These are phyloP conservation scores for Rhea pennata DNA, from an alignment of 2,113 vertebrate species.

Conservation along the genomic window DNA sequence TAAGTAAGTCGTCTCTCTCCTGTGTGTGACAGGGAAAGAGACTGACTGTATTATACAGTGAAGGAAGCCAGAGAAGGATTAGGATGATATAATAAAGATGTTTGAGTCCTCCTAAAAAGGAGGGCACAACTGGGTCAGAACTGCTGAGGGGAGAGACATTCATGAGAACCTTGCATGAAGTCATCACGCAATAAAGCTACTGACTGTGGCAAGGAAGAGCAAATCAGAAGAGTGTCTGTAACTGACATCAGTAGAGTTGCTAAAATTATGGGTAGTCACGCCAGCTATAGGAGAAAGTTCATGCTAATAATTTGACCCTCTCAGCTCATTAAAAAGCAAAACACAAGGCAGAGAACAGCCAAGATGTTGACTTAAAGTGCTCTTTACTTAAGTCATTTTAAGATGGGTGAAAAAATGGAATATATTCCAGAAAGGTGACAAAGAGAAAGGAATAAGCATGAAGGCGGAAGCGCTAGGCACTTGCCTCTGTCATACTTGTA, in stretches of 20 bases:
- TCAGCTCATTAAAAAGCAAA: background rate
- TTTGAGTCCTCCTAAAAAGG: background rate
- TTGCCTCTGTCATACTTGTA: background rate
- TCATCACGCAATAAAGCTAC: background rate
- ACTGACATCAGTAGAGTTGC: background rate
- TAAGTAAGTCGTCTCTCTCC: background rate
- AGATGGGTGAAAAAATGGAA: background rate
- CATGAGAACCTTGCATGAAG: background rate
- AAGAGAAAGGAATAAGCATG: background rate
- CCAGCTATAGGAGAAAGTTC: background rate
- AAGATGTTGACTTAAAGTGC: background rate
- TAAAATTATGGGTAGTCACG: background rate
- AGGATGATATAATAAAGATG: background rate
- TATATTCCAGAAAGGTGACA: background rate
- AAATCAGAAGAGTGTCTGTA: background rate
- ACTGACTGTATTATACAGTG: background rate
- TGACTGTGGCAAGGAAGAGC: background rate
- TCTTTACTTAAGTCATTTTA: constrained; percentile 5
- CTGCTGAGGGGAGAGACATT: background rate
- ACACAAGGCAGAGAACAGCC: background rate
- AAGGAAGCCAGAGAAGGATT: background rate
- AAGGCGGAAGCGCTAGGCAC: background rate
- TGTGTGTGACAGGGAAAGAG: background rate
- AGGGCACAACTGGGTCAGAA: background rate
- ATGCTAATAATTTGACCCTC: background rate